Percentiles rank a stretch among this genome's conserved stretches.
These are phyloP conservation scores for Caenorhabditis sp. DNA, from an alignment of 2,888 invertebrate genomes.

Conservation along the genomic window DNA sequence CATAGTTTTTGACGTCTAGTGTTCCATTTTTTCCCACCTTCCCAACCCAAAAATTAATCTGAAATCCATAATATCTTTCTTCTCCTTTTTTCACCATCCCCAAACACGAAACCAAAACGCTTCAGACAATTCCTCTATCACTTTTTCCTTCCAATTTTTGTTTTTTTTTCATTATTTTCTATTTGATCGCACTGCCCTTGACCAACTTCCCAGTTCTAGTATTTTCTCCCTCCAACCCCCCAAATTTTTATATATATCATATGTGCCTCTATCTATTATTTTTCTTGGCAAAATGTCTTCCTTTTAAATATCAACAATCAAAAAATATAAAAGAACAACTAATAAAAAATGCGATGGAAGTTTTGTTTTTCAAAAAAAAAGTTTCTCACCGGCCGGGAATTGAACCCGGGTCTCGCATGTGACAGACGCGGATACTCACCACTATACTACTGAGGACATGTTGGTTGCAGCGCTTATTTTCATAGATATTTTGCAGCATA, in stretches of 20 bases:
- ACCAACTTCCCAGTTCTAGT: neutral
- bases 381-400: neutral
- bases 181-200: neutral
- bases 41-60: too few relatives aligned
- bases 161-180: too few relatives aligned
- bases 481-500: too few relatives aligned
- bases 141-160: neutral
- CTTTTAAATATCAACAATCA: neutral
- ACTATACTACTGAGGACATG: constrained; percentile 43
- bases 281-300: neutral
- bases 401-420: constrained; percentile 44
- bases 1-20: too few relatives aligned
- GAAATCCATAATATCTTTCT: too few relatives aligned
- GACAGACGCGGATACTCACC: constrained; percentile 58
- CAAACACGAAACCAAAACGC: neutral
- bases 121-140: neutral
- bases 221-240: neutral
- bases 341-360: neutral
- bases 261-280: neutral
- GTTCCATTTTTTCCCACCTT: too few relatives aligned
- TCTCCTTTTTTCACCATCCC: neutral
- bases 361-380: neutral
- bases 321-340: neutral
- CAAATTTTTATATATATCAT: neutral
- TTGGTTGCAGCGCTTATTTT: too few relatives aligned